Base-by-base conservation (phyloP, 2,797 vertebrate species). In the Novumbra hubbsi region DNA sequence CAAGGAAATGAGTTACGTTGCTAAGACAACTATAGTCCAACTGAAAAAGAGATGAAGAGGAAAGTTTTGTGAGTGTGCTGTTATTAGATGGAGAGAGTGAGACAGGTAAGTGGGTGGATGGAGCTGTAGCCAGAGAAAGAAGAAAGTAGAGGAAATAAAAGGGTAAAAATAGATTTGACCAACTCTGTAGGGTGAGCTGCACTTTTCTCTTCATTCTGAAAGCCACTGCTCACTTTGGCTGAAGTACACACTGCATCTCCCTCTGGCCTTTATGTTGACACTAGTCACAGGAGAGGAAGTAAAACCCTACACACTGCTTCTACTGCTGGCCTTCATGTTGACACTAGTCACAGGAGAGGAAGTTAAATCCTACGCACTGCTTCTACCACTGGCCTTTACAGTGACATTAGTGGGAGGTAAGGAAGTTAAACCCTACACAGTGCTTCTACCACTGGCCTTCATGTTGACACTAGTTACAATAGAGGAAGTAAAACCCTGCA, bases 1-100 rank as follows among this genome's bases (percentile, higher is more conserved):
- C 50, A 62, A 78, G 78, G 81, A 75, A 78, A 81, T 83, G 83
- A 88, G 64, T 85, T 84, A 77, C 19, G 86, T 89, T 88, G 84
- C 88, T 88, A 87, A 84, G 88, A 89, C 71, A 88, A 84, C 68
- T 74, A 78, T 71, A 72, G 76, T 66, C 74, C 75, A 77, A 70
- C 71, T 79, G 69, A 70, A 73, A 50, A 69, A 80, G 52, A 76
- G 63, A 74, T 62, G 66, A 72, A 74, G 72, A 79, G 70, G 27
- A 80, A 84, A 81, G 81, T 83, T 86, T 75, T 70, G 70, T 73
- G 24, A 67, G 68, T 48, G 73, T 74, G 68, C 76, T 77, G 72
- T 77, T 80, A 81, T 79, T 79, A 76, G 72, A 81, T 32, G 45
- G 76, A 74, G 69, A 71, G 81, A 80, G n/a, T n/a, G 77, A 71